A percentile compares a stretch with the other conserved stretches of the same genome.
Conservation (phyloP, 2,888 invertebrate genomes). For the Phlogophora meticulosa region DNA sequence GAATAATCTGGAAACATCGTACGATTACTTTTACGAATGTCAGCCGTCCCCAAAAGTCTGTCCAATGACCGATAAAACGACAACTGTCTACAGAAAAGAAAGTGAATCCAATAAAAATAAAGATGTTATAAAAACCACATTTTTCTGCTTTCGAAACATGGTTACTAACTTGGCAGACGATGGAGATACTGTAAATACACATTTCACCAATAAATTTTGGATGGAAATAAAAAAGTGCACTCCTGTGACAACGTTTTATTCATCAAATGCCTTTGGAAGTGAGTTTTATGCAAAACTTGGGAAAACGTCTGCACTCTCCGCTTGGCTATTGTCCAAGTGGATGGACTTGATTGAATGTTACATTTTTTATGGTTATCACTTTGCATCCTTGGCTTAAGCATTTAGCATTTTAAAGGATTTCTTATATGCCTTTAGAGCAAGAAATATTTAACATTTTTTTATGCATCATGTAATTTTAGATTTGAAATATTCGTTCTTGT, state of each 20-base stretch:
- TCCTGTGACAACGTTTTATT: constrained; percentile 74
- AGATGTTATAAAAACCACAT: constrained; percentile 70
- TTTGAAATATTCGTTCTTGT: not conserved
- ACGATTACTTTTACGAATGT: constrained; percentile 66
- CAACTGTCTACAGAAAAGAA: constrained; percentile 65
- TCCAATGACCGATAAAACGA: constrained; percentile 68
- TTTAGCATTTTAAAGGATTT: constrained; percentile 6
- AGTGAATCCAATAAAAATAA: constrained; percentile 66
- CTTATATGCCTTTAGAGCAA: not conserved
- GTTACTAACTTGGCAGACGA: constrained; percentile 78
- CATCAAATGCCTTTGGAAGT: constrained; percentile 80
- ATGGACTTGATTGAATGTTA: constrained; percentile 66
- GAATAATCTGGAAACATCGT: constrained; percentile 63
- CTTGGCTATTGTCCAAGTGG: constrained; percentile 80
- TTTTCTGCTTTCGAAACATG: constrained; percentile 69
- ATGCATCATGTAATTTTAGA: not conserved
- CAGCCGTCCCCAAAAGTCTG: constrained; percentile 54
- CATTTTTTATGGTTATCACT: constrained; percentile 48
- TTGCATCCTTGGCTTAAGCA: constrained; percentile 26
- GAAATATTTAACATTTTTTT: too few relatives aligned
- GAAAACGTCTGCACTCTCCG: constrained; percentile 78
- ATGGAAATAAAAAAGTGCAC: constrained; percentile 71
- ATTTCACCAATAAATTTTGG: constrained; percentile 79
- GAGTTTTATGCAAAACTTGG: constrained; percentile 81
- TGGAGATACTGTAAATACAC: constrained; percentile 78